Percentiles rank a stretch among this genome's conserved stretches.
These are phyloP conservation scores for Thereva unica DNA, from an alignment of 2,888 invertebrate genomes.

Conservation along the genomic window DNA sequence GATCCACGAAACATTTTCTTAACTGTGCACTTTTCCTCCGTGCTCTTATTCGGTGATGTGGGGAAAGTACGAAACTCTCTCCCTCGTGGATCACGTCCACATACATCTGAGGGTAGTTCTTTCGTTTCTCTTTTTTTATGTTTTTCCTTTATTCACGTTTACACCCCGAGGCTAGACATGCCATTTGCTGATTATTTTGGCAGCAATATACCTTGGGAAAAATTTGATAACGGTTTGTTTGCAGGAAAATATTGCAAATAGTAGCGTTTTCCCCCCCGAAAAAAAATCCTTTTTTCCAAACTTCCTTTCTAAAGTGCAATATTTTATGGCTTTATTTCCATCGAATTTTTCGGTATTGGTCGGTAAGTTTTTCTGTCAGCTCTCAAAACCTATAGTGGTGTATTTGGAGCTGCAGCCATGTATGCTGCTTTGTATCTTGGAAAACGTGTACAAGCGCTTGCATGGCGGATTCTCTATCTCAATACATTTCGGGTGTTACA, in stretches of 20 bases:
- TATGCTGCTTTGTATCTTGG: neutral
- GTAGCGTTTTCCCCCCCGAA: too few species aligned
- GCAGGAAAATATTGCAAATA: too few species aligned
- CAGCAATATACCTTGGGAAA: constrained; percentile 20
- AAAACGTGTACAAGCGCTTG: constrained; percentile 3
- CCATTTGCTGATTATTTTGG: constrained; percentile 38
- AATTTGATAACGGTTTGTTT: constrained; percentile 19
- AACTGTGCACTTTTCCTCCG: too few species aligned
- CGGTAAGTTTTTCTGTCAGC: too few species aligned
- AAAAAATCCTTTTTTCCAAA: too few species aligned
- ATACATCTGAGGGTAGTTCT: constrained; percentile 9
- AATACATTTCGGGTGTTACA: constrained; percentile 14
- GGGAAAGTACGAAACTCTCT: neutral
- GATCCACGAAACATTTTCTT: too few species aligned
- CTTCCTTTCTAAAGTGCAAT: too few species aligned
- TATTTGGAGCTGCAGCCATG: too few species aligned
- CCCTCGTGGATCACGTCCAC: constrained; percentile 7
- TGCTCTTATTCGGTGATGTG: too few species aligned
- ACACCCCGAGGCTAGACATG: constrained; percentile 20
- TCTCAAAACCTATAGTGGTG: too few species aligned
- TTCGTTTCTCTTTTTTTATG: neutral
- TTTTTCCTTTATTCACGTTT: constrained; percentile 3
- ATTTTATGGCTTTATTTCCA: too few species aligned
- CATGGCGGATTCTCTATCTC: constrained; percentile 10
- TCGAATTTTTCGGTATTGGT: too few species aligned